phyloP scores from a whole-genome alignment of 2,888 invertebrate species.

The Lysandra bellargus region DNA sequence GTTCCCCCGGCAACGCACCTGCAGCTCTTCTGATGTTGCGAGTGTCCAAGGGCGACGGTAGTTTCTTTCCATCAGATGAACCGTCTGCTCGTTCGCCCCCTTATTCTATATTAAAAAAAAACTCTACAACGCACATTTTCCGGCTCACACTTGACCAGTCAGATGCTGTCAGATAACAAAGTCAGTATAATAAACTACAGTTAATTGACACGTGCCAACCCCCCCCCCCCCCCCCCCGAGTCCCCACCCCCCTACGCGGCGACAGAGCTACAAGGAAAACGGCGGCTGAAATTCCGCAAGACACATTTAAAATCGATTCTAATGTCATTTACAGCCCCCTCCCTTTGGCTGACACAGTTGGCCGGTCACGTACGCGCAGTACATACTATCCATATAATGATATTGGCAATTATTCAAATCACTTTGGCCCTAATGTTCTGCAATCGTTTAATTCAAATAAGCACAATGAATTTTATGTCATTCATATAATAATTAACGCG shows the following conservation, averaged over 20 bases:
- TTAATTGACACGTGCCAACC: constrained; percentile 11
- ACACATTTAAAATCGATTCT: constrained; percentile 61
- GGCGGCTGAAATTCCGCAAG: constrained; percentile 48
- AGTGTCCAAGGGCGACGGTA: no score
- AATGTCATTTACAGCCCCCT: constrained; percentile 48
- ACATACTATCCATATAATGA: constrained; percentile 56
- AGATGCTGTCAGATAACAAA: background rate
- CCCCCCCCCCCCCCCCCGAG: no score
- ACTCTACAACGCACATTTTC: background rate
- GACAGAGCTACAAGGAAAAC: constrained; percentile 57
- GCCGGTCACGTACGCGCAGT: constrained; percentile 66
- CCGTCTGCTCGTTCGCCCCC: no score
- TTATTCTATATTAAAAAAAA: no score
- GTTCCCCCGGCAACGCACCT: no score
- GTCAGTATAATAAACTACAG: background rate
- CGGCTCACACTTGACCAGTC: background rate
- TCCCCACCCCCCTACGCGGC: background rate
- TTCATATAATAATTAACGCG: constrained; percentile 34
- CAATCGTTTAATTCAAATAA: constrained; percentile 50
- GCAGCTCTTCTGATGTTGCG: no score
- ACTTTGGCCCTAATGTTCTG: constrained; percentile 61
- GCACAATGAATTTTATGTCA: constrained; percentile 52
- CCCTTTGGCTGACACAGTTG: constrained; percentile 64
- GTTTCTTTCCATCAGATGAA: no score
- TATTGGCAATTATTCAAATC: constrained; percentile 57